Conservation (phyloP, 2,113 vertebrate genomes). For the Uria lomvia region DNA sequence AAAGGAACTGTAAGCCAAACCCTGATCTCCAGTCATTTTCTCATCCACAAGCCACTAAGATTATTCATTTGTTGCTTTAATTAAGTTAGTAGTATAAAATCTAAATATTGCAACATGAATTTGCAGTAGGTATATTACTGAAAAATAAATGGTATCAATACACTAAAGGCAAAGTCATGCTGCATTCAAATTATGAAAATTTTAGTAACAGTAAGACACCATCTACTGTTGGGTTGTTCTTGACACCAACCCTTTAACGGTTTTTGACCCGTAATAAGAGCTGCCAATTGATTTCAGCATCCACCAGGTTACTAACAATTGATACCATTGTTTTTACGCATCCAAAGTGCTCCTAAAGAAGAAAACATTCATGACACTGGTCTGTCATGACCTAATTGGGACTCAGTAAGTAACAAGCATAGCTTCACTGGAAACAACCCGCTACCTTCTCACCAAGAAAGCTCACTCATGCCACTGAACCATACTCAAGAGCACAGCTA, state of each 20-base stretch:
- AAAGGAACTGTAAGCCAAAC: neutral
- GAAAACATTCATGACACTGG: neutral
- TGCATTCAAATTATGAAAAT: neutral
- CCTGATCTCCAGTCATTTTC: neutral
- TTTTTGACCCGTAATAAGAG: neutral
- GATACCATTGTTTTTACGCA: fast-evolving
- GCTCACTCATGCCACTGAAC: neutral
- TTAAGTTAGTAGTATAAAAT: neutral
- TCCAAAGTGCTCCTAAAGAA: neutral
- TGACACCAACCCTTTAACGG: neutral
- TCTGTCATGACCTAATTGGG: neutral
- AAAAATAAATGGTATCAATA: neutral
- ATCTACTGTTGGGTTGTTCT: neutral
- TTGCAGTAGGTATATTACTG: neutral
- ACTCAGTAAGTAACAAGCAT: neutral
- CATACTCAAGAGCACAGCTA: neutral
- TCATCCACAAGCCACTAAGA: neutral
- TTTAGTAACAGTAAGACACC: neutral
- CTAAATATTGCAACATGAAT: neutral
- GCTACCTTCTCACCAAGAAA: neutral
- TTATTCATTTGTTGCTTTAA: neutral
- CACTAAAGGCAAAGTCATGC: neutral
- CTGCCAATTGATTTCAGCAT: neutral
- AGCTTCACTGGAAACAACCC: neutral
- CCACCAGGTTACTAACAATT: neutral